Evolutionary conservation across 64 coral and sea anemone genomes (phyloP).

Genomic region (Dendronephthya gigantea): DNA sequence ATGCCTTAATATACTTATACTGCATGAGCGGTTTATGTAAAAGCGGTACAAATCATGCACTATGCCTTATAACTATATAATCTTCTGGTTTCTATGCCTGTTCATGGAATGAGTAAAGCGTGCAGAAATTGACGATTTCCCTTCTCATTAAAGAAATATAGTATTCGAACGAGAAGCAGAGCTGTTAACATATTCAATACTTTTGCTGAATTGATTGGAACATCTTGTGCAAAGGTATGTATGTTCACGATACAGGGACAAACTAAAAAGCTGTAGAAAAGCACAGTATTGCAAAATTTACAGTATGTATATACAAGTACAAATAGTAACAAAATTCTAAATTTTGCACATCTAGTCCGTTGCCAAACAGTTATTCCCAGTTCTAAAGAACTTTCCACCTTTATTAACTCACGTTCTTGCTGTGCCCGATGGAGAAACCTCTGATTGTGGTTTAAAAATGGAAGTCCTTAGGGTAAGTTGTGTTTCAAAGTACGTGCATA

Average conservation of each 20-base stretch:
- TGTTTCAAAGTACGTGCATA: not conserved
- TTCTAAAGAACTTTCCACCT: constrained; percentile 76
- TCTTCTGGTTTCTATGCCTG: too few relatives aligned
- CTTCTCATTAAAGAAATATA: constrained; percentile 49
- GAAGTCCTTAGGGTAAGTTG: constrained; percentile 64
- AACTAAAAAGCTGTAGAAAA: too few relatives aligned
- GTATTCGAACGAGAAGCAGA: constrained; percentile 68
- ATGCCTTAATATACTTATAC: too few relatives aligned
- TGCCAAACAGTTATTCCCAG: constrained; percentile 44
- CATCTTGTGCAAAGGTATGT: not conserved
- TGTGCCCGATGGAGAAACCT: constrained; percentile 65
- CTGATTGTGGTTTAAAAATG: constrained; percentile 95
- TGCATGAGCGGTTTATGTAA: too few relatives aligned
- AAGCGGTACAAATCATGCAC: too few relatives aligned
- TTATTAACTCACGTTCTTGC: constrained; percentile 73
- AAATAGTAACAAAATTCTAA: not conserved
- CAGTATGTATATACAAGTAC: too few relatives aligned
- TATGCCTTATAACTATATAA: too few relatives aligned
- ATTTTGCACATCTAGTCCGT: not conserved
- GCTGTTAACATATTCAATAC: constrained; percentile 95
- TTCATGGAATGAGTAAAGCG: not conserved
- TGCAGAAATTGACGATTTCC: not conserved
- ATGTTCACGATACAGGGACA: too few relatives aligned
- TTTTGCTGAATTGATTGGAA: constrained; percentile 70
- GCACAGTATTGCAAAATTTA: not conserved